A percentile compares a stretch with the other conserved stretches of the same genome.
These are phyloP conservation scores for Caradrina clavipalpis DNA, from an alignment of 2,888 invertebrate genomes.

Conservation along the genomic window DNA sequence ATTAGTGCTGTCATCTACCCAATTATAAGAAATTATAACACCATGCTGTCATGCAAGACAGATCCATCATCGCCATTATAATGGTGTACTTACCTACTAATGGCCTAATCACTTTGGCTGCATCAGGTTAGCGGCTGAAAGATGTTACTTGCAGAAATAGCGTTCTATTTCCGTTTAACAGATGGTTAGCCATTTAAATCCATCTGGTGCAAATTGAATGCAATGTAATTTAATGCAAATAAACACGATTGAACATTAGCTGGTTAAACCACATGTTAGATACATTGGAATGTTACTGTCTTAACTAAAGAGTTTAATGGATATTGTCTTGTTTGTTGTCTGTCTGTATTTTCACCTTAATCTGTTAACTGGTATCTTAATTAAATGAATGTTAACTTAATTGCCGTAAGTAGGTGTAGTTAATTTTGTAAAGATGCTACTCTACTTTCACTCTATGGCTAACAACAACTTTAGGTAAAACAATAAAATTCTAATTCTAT, in stretches of 20 bases:
- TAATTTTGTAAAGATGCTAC: not conserved
- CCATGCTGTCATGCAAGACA: slow-evolving; percentile 5
- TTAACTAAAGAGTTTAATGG: slow-evolving; percentile 13
- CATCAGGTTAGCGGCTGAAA: slow-evolving; percentile 12
- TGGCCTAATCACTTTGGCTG: not conserved
- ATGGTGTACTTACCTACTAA: slow-evolving; percentile 7
- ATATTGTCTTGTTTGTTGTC: slow-evolving; percentile 22
- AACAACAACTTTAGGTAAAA: too few species aligned
- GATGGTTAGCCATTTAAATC: slow-evolving; percentile 51
- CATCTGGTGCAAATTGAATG: slow-evolving; percentile 51
- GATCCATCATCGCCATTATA: slow-evolving; percentile 35
- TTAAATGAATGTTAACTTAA: not conserved
- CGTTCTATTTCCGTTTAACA: slow-evolving; percentile 52
- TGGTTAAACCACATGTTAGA: slow-evolving; percentile 30
- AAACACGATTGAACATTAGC: slow-evolving; percentile 38
- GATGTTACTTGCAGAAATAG: slow-evolving; percentile 38
- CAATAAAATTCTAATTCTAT: not conserved
- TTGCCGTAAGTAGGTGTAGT: not conserved
- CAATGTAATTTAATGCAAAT: slow-evolving; percentile 48
- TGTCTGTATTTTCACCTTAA: not conserved
- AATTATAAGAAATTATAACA: not conserved
- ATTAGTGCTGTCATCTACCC: too few species aligned
- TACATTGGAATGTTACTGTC: slow-evolving; percentile 21
- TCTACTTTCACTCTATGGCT: not conserved
- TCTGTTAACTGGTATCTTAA: not conserved